A percentile compares a stretch with the other conserved stretches of the same genome.
Conservation (phyloP, 64 coral and sea anemone genomes). For the Orbicella faveolata region DNA sequence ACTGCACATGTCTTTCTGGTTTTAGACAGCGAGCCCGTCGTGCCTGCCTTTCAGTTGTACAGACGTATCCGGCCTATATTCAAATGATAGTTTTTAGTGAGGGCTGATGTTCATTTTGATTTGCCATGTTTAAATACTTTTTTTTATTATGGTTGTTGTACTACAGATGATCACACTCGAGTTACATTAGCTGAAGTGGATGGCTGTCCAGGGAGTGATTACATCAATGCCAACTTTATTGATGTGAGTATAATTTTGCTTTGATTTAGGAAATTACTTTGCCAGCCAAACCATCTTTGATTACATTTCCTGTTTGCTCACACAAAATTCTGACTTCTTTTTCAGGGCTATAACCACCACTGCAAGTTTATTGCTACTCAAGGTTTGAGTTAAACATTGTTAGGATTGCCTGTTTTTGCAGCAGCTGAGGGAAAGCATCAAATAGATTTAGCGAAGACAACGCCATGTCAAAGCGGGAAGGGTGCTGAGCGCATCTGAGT, state of each 20-base stretch:
- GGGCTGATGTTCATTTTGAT: neutral
- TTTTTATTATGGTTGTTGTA: neutral
- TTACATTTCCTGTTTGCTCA: neutral
- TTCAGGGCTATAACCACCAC: slow-evolving; percentile 70
- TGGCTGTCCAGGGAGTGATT: slow-evolving; percentile 51
- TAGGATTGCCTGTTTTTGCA: neutral
- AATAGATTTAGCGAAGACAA: neutral
- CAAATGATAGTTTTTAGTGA: no score
- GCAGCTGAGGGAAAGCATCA: neutral
- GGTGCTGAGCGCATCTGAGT: no score
- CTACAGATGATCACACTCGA: slow-evolving; percentile 65
- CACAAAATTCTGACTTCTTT: neutral
- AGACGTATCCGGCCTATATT: no score
- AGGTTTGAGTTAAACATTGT: slow-evolving; percentile 30
- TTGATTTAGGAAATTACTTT: neutral
- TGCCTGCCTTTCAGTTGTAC: no score
- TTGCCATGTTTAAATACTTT: no score
- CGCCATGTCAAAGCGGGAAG: no score
- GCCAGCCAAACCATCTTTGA: neutral
- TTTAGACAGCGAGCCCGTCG: no score
- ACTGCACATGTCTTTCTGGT: no score
- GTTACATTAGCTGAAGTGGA: slow-evolving; percentile 66
- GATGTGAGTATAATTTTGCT: slow-evolving; percentile 55
- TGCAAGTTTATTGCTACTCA: slow-evolving; percentile 84
- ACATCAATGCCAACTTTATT: slow-evolving; percentile 81